Conservation (phyloP, 2,113 vertebrate species). For the Pleuronectes platessa region DNA sequence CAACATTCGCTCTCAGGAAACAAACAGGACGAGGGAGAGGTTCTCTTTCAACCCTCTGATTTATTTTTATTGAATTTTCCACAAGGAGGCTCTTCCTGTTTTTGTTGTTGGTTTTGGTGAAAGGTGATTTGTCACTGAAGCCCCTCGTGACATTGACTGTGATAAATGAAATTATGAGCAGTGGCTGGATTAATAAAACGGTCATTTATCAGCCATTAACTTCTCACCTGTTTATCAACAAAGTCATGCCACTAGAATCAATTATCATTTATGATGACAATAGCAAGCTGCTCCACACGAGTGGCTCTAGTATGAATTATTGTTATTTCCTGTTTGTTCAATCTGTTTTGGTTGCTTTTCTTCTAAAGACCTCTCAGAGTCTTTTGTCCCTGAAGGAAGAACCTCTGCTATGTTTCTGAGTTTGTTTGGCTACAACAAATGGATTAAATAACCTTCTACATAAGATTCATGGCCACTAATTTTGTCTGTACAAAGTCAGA, state of each 20-base stretch:
- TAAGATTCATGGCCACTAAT: background rate
- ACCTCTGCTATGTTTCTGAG: background rate
- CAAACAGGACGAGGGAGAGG: background rate
- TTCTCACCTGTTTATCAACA: background rate
- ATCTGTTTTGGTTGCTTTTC: background rate
- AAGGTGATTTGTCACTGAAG: background rate
- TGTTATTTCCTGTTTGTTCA: background rate
- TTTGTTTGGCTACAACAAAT: background rate
- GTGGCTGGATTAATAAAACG: background rate
- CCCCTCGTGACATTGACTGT: background rate
- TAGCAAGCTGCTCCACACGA: background rate
- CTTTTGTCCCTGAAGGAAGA: background rate
- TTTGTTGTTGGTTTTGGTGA: background rate
- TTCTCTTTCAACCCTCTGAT: background rate
- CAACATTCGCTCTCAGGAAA: conserved; percentile 16
- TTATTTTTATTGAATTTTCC: conserved; percentile 8
- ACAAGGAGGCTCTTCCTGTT: background rate
- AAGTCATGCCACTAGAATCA: background rate
- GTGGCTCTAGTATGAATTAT: background rate
- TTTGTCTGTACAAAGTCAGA: background rate
- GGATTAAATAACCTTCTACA: background rate
- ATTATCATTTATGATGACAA: conserved; percentile 1
- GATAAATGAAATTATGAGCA: background rate
- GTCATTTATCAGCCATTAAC: background rate
- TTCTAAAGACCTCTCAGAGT: too few species aligned